phyloP scores from a whole-genome alignment of 2,113 vertebrate species.

The Dromiciops gliroides region DNA sequence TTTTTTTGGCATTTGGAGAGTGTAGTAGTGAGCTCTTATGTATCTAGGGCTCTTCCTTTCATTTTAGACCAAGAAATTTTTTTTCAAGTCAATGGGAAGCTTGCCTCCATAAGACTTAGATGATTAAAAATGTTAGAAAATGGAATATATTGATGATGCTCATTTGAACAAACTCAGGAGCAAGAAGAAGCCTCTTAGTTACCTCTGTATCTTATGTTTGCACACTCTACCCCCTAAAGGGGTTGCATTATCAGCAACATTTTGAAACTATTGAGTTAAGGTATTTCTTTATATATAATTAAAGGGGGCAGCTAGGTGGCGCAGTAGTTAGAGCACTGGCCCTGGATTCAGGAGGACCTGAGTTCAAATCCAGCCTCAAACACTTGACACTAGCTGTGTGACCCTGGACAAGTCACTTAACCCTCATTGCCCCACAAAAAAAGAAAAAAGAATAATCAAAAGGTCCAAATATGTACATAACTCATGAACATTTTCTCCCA shows the following conservation, averaged over 20 bases:
- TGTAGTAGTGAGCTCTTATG: conserved; percentile 9
- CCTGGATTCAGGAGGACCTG: too few species aligned
- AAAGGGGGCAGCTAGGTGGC: too few species aligned
- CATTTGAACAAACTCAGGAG: conserved; percentile 3
- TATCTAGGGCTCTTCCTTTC: neutral
- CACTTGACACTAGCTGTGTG: too few species aligned
- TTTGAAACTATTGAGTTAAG: neutral
- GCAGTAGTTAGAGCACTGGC: too few species aligned
- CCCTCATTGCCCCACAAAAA: too few species aligned
- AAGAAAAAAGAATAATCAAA: too few species aligned
- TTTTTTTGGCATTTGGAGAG: conserved; percentile 17
- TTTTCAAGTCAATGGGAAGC: neutral
- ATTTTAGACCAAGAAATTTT: conserved; percentile 5
- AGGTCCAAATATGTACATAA: neutral
- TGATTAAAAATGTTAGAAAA: neutral
- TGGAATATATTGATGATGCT: neutral
- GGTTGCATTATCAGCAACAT: neutral
- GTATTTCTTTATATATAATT: too few species aligned
- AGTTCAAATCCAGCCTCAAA: too few species aligned
- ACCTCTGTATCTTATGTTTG: neutral
- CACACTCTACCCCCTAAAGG: neutral
- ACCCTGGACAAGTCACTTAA: too few species aligned
- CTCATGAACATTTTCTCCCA: neutral
- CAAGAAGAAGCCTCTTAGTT: neutral
- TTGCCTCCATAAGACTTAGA: neutral